Evolutionary conservation across 1,140 invertebrate genomes (phyloP), one percentile per base, ranked within the genome.

Genomic region (Polypedilum vanderplanki): DNA sequence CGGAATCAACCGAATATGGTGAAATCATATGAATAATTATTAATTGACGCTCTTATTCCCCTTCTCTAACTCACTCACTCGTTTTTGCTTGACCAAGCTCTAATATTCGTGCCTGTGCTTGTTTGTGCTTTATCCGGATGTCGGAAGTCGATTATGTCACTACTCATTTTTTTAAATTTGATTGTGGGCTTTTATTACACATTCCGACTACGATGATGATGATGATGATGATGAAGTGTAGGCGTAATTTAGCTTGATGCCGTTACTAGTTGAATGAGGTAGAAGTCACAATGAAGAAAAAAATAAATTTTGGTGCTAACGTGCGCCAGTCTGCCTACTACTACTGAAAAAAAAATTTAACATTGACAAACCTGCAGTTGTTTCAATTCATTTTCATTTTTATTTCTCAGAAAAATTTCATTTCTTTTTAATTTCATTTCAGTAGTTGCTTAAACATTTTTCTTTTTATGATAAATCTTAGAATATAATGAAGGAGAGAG

Each of bases 141-240:
- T 70, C 65, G 65, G 65, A 70, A 70, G 65, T 70, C 18, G 65
- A 70, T 70, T 70, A 70, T 70, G 65, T 70, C 17, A 70, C 65
- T 67, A 15, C 41, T 46, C n/a, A n/a, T n/a, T n/a, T n/a, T 57
- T 57, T 57, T 57, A 57, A 57, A 57, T n/a, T n/a, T 57, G 46
- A 57, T 57, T 57, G 46, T 57, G 46, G 46, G 46, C 12, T 57
- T 57, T 57, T 57, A 57, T 57, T 57, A 57, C 46, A 57, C 46
- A 57, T 57, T 57, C n/a, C n/a, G 15, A 46, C 46, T 12, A 57
- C 46, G 46, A 57, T 57, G 10, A 57, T 57, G 10, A 15, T 57
- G 10, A 57, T 57, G 10, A 57, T 57, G 46, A 57, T 57, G 46
- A 57, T 57, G 46, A 57, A 9, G 46, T 57, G 46, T 57, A 15